These are phyloP conservation scores for Mnemiopsis leidyi DNA, from an alignment of 37 sponge, comb jelly and placozoan species.

Conservation along the genomic window DNA sequence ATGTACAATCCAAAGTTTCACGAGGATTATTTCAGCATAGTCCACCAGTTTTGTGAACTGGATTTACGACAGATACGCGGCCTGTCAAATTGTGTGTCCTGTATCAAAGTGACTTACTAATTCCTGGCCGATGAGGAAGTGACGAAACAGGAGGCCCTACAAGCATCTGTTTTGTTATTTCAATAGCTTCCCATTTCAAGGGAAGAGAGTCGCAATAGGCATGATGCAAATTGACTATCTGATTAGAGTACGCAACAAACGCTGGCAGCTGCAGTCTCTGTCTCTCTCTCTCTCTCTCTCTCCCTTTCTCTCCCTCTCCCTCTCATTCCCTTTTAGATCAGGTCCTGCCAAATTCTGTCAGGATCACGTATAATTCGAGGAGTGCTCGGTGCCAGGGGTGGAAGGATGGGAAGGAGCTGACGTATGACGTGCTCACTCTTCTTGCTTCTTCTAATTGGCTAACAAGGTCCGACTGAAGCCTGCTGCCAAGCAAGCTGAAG, in stretches of 20 bases:
- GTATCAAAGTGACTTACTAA: not conserved
- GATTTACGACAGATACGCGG: not conserved
- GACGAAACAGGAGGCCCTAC: not conserved
- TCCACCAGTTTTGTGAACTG: not conserved
- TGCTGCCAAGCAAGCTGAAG: not conserved
- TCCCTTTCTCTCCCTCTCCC: too few relatives aligned
- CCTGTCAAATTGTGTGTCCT: not conserved
- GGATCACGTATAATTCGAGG: not conserved
- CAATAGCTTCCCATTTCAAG: not conserved
- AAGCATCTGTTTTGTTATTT: not conserved
- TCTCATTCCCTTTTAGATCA: too few relatives aligned
- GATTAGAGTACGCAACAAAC: not conserved
- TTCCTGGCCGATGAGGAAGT: not conserved
- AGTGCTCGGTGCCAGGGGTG: not conserved
- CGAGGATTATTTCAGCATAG: not conserved
- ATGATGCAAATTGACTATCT: not conserved
- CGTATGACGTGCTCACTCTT: not conserved
- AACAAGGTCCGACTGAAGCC: not conserved
- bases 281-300: too few relatives aligned
- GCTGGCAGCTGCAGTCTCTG: not conserved
- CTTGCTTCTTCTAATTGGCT: not conserved
- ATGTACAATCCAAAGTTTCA: not conserved
- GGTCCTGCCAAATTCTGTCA: not conserved
- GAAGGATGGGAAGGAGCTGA: not conserved
- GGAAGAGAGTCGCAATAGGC: not conserved